Percentiles rank a stretch among this genome's conserved stretches.
These are phyloP conservation scores for Loxodonta africana DNA, from an alignment of 2,113 vertebrate species.

Conservation along the genomic window DNA sequence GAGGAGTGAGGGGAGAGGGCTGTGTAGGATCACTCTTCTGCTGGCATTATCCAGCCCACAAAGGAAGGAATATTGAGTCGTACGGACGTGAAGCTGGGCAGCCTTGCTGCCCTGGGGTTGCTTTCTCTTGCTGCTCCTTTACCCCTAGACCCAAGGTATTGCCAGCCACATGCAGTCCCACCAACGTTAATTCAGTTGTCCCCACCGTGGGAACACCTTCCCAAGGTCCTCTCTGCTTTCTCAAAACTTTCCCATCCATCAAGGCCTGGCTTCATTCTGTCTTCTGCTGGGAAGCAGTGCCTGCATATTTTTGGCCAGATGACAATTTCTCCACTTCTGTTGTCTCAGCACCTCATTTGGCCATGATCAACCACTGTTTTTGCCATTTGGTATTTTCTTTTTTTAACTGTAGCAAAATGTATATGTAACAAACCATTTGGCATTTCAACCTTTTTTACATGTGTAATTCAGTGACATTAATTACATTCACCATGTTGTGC, in stretches of 20 bases:
- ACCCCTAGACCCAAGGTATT: neutral
- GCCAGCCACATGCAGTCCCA: neutral
- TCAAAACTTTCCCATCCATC: neutral
- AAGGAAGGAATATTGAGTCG: too few relatives aligned
- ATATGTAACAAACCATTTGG: too few relatives aligned
- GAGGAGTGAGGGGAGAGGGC: neutral
- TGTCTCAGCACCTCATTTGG: neutral
- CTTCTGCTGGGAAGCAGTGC: neutral
- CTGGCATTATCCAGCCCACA: fast-evolving
- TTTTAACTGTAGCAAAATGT: too few relatives aligned
- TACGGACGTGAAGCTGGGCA: fast-evolving
- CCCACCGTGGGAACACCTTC: neutral
- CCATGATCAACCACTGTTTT: neutral
- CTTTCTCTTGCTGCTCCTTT: neutral
- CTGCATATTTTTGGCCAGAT: neutral
- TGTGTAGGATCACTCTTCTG: neutral
- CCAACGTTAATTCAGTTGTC: fast-evolving
- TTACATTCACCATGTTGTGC: too few relatives aligned
- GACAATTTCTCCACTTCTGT: neutral
- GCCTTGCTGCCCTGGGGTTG: too few relatives aligned
- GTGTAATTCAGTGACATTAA: too few relatives aligned
- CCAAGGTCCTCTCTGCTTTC: neutral
- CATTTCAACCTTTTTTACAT: too few relatives aligned
- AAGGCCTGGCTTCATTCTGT: neutral
- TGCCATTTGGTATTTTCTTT: neutral